Evolutionary conservation across 2,113 vertebrate species (phyloP), one percentile per base, ranked within the genome.

Genomic region (Sorex fumeus): DNA sequence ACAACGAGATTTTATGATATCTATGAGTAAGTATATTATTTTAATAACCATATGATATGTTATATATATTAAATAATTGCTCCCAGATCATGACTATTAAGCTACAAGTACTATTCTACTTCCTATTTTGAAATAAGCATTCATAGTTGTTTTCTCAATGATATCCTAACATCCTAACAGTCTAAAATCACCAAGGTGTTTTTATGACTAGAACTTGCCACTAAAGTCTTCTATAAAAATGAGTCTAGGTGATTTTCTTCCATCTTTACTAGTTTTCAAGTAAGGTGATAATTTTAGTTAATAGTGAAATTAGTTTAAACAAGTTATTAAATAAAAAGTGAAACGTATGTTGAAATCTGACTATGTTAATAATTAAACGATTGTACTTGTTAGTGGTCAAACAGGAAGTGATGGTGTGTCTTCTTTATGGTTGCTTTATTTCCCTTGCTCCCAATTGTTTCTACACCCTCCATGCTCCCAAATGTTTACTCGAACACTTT

Each of bases 141-240:
- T 8, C 30, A 8, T 0, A 60, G 47, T n/a, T 4, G 32, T 70
- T 0, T 2, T 72, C 2, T 7, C 45, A 3, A 4, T 62, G 30
- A 81, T 53, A 5, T 4, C 6, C 0, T 21, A 5, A 21, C 8
- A 2, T 3, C 5, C 0, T 4, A 2, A 40, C 57, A 84, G 1
- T 71, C 4, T 5, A 0, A 78, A 25, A 18, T 15, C 1, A 40
- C 27, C 21, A 16, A 50, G 9, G 62, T 6, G 1, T 87, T 81
- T 71, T 23, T n/a, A 40, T 40, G 1, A 0, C 25, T 23, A 53
- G 2, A 0, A 27, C 72, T 74, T 53, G 18, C 23, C 28, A 86
- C 23, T n/a, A 53, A 30, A 77, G 25, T 16, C 18, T 57, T 66
- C 32, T 2, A 3, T 3, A 34, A 11, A 78, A 53, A 7, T 2